These are phyloP conservation scores for Catharus fuscescens DNA, from an alignment of 2,113 vertebrate species.

Conservation along the genomic window DNA sequence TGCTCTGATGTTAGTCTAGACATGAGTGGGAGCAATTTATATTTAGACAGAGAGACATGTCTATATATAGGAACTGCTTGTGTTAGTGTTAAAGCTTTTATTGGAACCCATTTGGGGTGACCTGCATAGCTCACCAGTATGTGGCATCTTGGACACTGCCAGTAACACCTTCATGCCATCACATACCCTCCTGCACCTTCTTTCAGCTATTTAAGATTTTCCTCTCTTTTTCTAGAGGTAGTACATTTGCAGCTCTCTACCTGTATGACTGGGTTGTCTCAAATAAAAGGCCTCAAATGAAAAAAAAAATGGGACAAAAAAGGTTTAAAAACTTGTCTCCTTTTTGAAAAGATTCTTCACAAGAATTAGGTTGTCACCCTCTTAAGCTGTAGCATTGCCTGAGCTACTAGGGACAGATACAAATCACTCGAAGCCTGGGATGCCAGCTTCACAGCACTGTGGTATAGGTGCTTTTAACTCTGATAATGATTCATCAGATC, in stretches of 20 bases:
- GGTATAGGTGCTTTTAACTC: not conserved
- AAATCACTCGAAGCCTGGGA: not conserved
- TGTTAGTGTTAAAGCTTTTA: conserved; percentile 16
- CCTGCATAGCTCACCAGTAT: not conserved
- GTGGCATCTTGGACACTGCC: not conserved
- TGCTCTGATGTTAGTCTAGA: conserved; percentile 16
- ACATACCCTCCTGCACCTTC: not conserved
- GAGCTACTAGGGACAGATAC: not conserved
- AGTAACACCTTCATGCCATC: not conserved
- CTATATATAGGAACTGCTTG: not conserved
- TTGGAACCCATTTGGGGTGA: not conserved
- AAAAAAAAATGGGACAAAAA: not conserved
- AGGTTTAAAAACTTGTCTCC: not conserved
- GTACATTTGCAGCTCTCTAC: not conserved
- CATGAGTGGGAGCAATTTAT: conserved; percentile 13
- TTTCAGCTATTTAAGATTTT: not conserved
- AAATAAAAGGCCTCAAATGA: not conserved
- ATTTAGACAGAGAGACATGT: not conserved
- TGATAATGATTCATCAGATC: not conserved
- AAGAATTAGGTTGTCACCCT: not conserved
- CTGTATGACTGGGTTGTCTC: not conserved
- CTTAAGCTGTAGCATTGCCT: not conserved
- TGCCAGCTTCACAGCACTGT: not conserved
- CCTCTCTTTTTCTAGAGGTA: not conserved
- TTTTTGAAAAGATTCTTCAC: not conserved